Conservation (phyloP, 2,888 invertebrate species). For the Sycophila texana region DNA sequence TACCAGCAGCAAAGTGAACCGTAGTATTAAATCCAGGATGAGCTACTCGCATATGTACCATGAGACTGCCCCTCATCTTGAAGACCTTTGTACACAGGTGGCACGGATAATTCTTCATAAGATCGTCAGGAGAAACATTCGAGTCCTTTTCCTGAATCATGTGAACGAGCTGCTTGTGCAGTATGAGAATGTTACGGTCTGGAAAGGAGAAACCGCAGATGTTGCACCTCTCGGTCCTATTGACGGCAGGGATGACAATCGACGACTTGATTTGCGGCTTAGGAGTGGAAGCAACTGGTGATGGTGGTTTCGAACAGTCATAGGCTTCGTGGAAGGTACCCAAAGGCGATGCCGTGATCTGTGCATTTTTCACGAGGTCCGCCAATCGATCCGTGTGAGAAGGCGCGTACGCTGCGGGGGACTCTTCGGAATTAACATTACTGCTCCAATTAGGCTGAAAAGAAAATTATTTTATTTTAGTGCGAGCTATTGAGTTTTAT, state of each 20-base stretch:
- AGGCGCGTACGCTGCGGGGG: neutral
- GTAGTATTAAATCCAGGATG: slow-evolving; percentile 79
- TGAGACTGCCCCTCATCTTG: slow-evolving; percentile 88
- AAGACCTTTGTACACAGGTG: slow-evolving; percentile 88
- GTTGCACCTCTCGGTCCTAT: slow-evolving; percentile 79
- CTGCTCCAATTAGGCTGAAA: slow-evolving; percentile 20
- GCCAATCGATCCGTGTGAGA: slow-evolving; percentile 52
- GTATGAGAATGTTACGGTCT: slow-evolving; percentile 82
- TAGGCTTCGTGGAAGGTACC: slow-evolving; percentile 40
- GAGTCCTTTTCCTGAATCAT: slow-evolving; percentile 65
- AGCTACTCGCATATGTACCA: slow-evolving; percentile 88
- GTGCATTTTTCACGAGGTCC: slow-evolving; percentile 51
- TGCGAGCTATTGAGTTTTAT: no score
- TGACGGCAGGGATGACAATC: slow-evolving; percentile 69
- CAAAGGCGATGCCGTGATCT: slow-evolving; percentile 48
- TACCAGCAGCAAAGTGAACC: slow-evolving; percentile 19
- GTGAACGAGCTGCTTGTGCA: slow-evolving; percentile 86
- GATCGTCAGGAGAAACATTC: slow-evolving; percentile 67
- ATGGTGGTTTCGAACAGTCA: slow-evolving; percentile 32
- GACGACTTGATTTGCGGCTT: slow-evolving; percentile 60
- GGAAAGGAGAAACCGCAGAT: slow-evolving; percentile 85
- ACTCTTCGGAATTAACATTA: neutral
- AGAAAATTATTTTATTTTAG: no score
- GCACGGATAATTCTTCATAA: slow-evolving; percentile 80
- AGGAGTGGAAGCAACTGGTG: neutral